Evolutionary conservation across 2,113 vertebrate genomes (phyloP), one percentile per base, ranked within the genome.

Genomic region (Lagopus leucura): DNA sequence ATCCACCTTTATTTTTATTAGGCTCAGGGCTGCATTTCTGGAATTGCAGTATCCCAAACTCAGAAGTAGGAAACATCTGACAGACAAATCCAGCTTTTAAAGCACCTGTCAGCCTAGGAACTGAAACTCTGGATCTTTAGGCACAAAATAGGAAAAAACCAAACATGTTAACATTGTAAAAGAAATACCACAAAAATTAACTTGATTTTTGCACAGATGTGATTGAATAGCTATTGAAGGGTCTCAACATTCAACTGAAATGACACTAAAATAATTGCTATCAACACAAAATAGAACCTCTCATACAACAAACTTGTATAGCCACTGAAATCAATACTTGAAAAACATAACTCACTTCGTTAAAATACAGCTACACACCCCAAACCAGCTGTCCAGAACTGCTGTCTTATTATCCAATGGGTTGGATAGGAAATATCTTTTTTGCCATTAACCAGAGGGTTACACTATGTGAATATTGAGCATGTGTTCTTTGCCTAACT

Each of bases 181-280:
- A 89, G 40, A 82, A 13, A 79, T 50, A 89, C 79, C 64, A 85
- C 47, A 63, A 91, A 34, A 88, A 86, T 74, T 81, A 77, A 61
- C 61, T 48, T 52, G 15, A 38, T 92, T 80, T 67, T 80, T 25
- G 3, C 36, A 57, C 12, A 54, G 18, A 52, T 30, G 47, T 45
- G 28, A 66, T 79, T 89, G 87, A 48, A 85, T 22, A 80, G 36
- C 8, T 70, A 73, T 32, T 24, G 58, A 71, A 54, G 21, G 38
- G 85, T 55, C 91, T 93, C 19, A 72, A 25, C 6, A 0, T 85
- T 88, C 2, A 0, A 52, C 54, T 66, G 48, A 80, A 92, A 69
- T 7, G 4, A 85, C 42, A 38, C 30, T 76, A 85, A 94, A 87
- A 66, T 60, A 79, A 85, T 47, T 70, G 36, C 40, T 71, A 40